A percentile compares a stretch with the other conserved stretches of the same genome.
These are phyloP conservation scores for Sinhomidia bicolor DNA, from an alignment of 2,888 invertebrate genomes.

Conservation along the genomic window DNA sequence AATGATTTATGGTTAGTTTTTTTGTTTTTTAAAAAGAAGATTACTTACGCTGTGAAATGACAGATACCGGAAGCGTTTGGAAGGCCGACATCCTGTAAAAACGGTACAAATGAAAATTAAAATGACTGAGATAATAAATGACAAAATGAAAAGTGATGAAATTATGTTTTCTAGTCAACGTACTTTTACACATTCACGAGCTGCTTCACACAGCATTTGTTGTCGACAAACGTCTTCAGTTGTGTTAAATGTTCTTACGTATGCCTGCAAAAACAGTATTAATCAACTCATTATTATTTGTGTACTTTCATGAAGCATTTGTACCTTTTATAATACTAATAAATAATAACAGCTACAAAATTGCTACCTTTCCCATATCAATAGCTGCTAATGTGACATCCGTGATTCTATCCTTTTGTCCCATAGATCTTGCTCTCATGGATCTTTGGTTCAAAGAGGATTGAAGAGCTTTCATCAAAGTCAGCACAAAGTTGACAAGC, in stretches of 20 bases:
- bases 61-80: constrained; percentile 89
- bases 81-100: constrained; percentile 88
- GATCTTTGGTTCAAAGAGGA: constrained; percentile 96
- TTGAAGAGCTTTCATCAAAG: constrained; percentile 94
- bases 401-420: constrained; percentile 93
- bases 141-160: too few species aligned
- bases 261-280: constrained; percentile 85
- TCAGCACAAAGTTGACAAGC: constrained; percentile 96
- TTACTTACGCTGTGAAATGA: constrained; percentile 93
- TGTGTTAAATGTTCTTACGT: constrained; percentile 89
- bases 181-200: constrained; percentile 92
- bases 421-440: constrained; percentile 90
- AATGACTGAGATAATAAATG: too few species aligned
- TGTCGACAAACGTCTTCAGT: constrained; percentile 92
- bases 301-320: background rate
- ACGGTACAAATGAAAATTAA: too few species aligned
- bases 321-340: background rate
- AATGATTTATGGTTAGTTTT: background rate
- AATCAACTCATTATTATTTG: background rate
- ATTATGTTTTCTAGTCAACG: too few species aligned
- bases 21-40: too few species aligned
- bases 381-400: constrained; percentile 94
- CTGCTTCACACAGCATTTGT: constrained; percentile 94
- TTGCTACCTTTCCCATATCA: constrained; percentile 91
- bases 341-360: constrained; percentile 47